Evolutionary conservation across 2,113 vertebrate species (phyloP).

Genomic region (Lathamus discolor): DNA sequence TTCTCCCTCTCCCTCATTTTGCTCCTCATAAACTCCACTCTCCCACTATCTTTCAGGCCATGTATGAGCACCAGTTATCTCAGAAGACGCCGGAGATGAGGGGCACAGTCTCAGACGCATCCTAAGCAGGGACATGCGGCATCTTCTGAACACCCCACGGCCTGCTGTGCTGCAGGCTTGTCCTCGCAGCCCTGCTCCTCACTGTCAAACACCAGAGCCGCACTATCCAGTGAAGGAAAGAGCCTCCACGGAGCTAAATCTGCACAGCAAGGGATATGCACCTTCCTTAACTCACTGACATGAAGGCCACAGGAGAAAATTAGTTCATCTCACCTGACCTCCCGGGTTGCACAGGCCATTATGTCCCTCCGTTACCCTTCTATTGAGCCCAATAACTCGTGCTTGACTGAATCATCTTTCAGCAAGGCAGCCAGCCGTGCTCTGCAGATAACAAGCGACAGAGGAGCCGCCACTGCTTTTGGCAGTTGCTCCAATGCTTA

Average conservation of each 20-base stretch:
- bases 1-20: not conserved
- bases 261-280: not conserved
- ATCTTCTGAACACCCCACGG: rapidly evolving
- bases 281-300: conserved; percentile 5
- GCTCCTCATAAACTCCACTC: not conserved
- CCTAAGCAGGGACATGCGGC: rapidly evolving
- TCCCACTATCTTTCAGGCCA: not conserved
- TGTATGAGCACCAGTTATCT: not conserved
- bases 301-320: conserved; percentile 39
- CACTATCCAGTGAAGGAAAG: not conserved
- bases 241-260: rapidly evolving
- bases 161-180: not conserved
- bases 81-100: not conserved
- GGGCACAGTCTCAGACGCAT: not conserved
- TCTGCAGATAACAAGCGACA: conserved; percentile 40
- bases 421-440: conserved; percentile 48
- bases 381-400: conserved; percentile 36
- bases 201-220: not conserved
- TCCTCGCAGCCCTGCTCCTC: not conserved
- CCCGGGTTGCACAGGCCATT: conserved; percentile 45
- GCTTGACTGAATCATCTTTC: conserved; percentile 47
- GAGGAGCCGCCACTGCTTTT: conserved; percentile 15
- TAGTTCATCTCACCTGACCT: conserved; percentile 60
- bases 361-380: not conserved
- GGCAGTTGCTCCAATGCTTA: conserved; percentile 50